These are phyloP conservation scores for Nemotelus pantherinus DNA, from an alignment of 2,888 invertebrate genomes.

Conservation along the genomic window DNA sequence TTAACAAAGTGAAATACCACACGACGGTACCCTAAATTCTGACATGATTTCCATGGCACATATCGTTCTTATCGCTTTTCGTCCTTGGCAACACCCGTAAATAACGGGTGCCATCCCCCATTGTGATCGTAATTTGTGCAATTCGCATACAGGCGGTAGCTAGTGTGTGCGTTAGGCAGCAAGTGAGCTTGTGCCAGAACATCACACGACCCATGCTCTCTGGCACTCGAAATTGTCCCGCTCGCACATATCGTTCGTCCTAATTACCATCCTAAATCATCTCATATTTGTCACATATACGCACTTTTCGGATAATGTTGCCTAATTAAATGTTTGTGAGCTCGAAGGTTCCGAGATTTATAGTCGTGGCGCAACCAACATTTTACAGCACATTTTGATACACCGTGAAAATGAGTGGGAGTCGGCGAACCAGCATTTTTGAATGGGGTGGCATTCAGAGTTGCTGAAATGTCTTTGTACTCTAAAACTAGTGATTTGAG, in stretches of 20 bases:
- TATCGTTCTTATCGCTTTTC: background rate
- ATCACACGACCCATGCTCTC: no score
- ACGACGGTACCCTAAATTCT: background rate
- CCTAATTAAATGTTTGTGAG: conserved; percentile 46
- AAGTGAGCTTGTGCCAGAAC: no score
- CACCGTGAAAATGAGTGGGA: conserved; percentile 18
- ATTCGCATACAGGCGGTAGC: no score
- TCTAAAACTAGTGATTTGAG: no score
- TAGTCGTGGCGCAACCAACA: conserved; percentile 41
- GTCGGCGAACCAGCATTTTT: no score
- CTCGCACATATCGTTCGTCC: conserved; percentile 48
- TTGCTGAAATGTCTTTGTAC: no score
- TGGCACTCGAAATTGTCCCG: background rate
- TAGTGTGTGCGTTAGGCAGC: no score
- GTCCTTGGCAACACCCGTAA: background rate
- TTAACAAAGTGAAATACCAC: conserved; percentile 14
- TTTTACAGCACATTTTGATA: conserved; percentile 44
- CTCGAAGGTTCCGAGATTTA: conserved; percentile 43
- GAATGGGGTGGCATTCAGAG: no score
- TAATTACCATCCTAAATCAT: conserved; percentile 54
- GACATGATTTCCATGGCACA: background rate
- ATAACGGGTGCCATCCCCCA: background rate
- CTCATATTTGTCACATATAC: conserved; percentile 52
- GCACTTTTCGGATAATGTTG: conserved; percentile 48
- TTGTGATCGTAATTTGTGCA: no score